Evolutionary conservation across 2,113 vertebrate species (phyloP).

Genomic region (Desmodus rotundus): DNA sequence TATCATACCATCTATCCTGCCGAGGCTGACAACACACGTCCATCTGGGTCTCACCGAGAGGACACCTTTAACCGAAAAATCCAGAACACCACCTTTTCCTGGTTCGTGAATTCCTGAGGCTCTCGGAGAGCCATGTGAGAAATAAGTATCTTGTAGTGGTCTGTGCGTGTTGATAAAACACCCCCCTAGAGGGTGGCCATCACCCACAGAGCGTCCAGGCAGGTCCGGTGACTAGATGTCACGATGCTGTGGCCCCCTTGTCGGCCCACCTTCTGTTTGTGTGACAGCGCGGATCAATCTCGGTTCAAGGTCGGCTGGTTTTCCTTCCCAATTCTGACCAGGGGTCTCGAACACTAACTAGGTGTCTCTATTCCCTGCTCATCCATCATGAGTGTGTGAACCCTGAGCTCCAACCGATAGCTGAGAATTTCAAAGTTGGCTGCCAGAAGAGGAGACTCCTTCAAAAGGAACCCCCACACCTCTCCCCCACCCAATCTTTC

Average conservation of each 20-base stretch:
- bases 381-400: constrained; percentile 71
- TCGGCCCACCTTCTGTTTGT: constrained; percentile 11
- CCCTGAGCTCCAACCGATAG: constrained; percentile 60
- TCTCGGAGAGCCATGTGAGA: constrained; percentile 80
- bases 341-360: constrained; percentile 71
- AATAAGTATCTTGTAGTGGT: constrained; percentile 81
- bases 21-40: not conserved
- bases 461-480: constrained; percentile 8
- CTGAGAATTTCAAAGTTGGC: constrained; percentile 42
- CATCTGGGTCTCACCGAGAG: constrained; percentile 50
- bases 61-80: constrained; percentile 78
- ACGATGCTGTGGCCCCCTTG: constrained; percentile 59
- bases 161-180: constrained; percentile 84
- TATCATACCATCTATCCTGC: not conserved
- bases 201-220: constrained; percentile 78
- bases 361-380: constrained; percentile 74
- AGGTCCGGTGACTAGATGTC: constrained; percentile 66
- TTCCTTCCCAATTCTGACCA: constrained; percentile 19
- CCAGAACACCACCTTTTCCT: constrained; percentile 79
- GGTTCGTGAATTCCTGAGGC: constrained; percentile 81
- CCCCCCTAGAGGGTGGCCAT: constrained; percentile 79
- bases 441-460: constrained; percentile 41
- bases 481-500: not conserved
- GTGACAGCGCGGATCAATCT: not conserved
- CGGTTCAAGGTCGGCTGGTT: not conserved